Evolutionary conservation across 2,888 invertebrate genomes (phyloP), one percentile per base, ranked within the genome.

Genomic region (Tachina lurida): DNA sequence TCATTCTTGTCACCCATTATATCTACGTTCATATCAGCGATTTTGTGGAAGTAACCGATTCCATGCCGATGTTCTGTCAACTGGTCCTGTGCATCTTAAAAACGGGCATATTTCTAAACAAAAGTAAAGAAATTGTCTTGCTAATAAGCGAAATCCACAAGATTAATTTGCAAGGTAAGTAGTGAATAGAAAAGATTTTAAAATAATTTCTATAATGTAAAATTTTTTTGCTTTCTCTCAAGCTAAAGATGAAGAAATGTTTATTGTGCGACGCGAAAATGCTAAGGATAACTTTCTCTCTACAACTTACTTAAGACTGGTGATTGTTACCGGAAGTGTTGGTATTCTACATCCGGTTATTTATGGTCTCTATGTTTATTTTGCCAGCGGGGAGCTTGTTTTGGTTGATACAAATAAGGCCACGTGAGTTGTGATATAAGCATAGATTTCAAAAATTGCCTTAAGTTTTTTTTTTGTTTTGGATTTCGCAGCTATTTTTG

Each of bases 401-500:
- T 65, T 84, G 1, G n/a, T 1, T 1, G 54, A 60, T 31, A 15
- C 84, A 0, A 70, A 70, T 13, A 70, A 62, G n/a, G 62, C 75
- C n/a, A 43, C 75, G 84, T 84, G 65, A 84, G 75, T 65, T 47
- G 5, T 15, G n/a, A 10, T 12, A n/a, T 3, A n/a, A 31, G 31
- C 5, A 31, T 31, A 31, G 8, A 10, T 17, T 12, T 41, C 22
- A n/a, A 13, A 49, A 47, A 7, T 9, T n/a, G 7, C 10, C 10
- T 0, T 41, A 10, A 41, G 0, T 31, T 31, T 41, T 3, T 39
- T 17, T 41, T 43, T 0, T 13, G 10, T 31, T 31, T 31, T 31
- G 31, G n/a, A n/a, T n/a, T n/a, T n/a, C n/a, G 0, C 22, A 83
- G 83, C 1, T 84, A 79, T 41, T 73, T 84, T 60, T 84, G 84